Base-by-base conservation (phyloP, 2,113 vertebrate genomes). In the Pterocles burchelli region DNA sequence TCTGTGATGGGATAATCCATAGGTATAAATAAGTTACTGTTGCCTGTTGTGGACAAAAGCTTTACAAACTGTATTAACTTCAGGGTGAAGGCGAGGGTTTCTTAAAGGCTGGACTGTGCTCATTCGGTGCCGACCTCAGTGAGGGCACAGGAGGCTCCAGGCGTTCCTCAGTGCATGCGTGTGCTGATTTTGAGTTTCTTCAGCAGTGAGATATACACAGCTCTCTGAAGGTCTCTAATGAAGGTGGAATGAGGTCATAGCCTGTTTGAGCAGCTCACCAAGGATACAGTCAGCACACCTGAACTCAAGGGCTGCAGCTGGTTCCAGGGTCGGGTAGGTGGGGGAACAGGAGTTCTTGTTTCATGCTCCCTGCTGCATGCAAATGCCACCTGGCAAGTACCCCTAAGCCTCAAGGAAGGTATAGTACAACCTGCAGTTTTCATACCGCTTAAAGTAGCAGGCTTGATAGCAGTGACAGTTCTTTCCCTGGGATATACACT, bases 91-190 rank as follows among this genome's bases (percentile, higher is more conserved):
- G 54, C 34, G 48, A 49, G 24, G 9, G 29, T 85, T 85, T 86
- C 38, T 51, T 55, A 33, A 57, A 59, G 36, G 45, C 33, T 46
- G 29, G 26, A 34, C 49, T 54, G 52, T 55, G 24, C 22, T 22
- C 3, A 1, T 2, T 80, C 52, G 8, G 13, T 58, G 41, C 76
- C 75, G 67, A 51, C 26, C 48, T 85, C 33, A 6, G n/a, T 48
- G 49, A 79, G 76, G 54, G 11, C 34, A 19, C 17, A 18, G 26
- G 59, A 73, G 59, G 22, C 38, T 78, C 33, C 13, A 36, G 41
- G 33, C 49, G 38, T 36, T 95, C 55, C 22, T 36, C 6, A 15
- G 1, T 29, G 46, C 41, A 17, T 0, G 0, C 22, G 22, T 5
- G 1, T 15, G 24, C 58, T 89, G 13, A 13, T 63, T 70, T 38